Conservation (phyloP, 1,140 invertebrate species). For the Euwallacea similis region DNA sequence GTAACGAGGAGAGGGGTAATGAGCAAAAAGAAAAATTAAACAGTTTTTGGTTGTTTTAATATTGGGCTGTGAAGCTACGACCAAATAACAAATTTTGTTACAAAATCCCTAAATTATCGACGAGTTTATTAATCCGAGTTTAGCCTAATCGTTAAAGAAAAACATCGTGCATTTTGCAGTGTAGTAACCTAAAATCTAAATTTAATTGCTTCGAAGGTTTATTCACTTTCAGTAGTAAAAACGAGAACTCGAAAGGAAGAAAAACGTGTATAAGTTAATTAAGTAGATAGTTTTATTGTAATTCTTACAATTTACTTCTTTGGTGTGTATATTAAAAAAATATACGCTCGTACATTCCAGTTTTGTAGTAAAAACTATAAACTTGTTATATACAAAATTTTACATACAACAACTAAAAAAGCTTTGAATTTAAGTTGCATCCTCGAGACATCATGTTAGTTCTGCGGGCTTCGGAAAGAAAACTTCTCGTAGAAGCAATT, state of each 20-base stretch:
- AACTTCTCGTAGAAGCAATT: constrained; percentile 39
- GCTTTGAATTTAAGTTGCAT: constrained; percentile 29
- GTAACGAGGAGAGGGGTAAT: too few species aligned
- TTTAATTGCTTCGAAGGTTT: neutral
- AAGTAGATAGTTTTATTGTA: constrained; percentile 40
- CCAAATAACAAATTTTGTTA: too few species aligned
- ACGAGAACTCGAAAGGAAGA: constrained; percentile 24
- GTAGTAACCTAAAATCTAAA: neutral
- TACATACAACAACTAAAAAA: constrained; percentile 49
- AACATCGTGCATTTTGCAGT: constrained; percentile 1
- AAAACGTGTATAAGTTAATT: constrained; percentile 42
- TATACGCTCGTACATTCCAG: constrained; percentile 51
- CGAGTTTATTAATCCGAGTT: too few species aligned
- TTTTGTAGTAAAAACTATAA: constrained; percentile 54
- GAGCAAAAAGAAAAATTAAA: too few species aligned
- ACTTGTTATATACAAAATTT: constrained; percentile 48
- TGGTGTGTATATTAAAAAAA: constrained; percentile 55
- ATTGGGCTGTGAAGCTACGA: too few species aligned
- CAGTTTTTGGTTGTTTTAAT: too few species aligned
- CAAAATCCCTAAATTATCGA: too few species aligned
- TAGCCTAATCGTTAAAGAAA: neutral
- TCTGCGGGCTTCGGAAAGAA: neutral
- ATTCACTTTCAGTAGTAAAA: constrained; percentile 7
- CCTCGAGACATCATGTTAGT: too few species aligned
- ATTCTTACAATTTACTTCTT: constrained; percentile 53